phyloP scores from a whole-genome alignment of 2,113 vertebrate species.

The Glaucomys volans region DNA sequence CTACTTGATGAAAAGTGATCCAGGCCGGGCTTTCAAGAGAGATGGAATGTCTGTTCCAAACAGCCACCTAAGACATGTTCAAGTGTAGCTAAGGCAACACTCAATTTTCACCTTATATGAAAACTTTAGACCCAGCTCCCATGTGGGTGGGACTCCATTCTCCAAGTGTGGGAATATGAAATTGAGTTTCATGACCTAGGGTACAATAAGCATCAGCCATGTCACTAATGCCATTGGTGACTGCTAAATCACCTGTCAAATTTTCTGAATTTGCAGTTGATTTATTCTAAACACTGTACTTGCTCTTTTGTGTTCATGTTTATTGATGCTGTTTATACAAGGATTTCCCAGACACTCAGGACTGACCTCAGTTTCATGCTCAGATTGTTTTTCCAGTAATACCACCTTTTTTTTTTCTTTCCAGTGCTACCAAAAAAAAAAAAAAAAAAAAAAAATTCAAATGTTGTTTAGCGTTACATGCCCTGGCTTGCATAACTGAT shows the following conservation, averaged over 20 bases:
- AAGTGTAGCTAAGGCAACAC: background rate
- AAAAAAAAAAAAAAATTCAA: conserved; percentile 58
- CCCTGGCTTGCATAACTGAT: conserved; percentile 28
- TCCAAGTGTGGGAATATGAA: background rate
- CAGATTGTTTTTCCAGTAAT: conserved; percentile 58
- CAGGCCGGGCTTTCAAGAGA: background rate
- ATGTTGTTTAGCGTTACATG: background rate
- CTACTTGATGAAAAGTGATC: background rate
- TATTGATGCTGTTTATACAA: conserved; percentile 67
- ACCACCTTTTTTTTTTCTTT: background rate
- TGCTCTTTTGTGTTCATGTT: conserved; percentile 45
- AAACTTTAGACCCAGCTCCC: background rate
- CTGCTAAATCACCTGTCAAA: conserved; percentile 81
- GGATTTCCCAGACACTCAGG: conserved; percentile 50
- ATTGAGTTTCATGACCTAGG: background rate
- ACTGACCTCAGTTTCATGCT: conserved; percentile 61
- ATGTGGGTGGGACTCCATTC: background rate
- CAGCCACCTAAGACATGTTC: background rate
- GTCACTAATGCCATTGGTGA: conserved; percentile 50
- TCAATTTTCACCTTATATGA: background rate
- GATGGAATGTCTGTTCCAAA: background rate
- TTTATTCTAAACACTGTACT: conserved; percentile 70
- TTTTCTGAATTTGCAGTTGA: conserved; percentile 74
- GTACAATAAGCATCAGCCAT: background rate
- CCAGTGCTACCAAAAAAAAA: background rate